phyloP scores from a whole-genome alignment of 1,140 invertebrate species.

The Gryllus bimaculatus region DNA sequence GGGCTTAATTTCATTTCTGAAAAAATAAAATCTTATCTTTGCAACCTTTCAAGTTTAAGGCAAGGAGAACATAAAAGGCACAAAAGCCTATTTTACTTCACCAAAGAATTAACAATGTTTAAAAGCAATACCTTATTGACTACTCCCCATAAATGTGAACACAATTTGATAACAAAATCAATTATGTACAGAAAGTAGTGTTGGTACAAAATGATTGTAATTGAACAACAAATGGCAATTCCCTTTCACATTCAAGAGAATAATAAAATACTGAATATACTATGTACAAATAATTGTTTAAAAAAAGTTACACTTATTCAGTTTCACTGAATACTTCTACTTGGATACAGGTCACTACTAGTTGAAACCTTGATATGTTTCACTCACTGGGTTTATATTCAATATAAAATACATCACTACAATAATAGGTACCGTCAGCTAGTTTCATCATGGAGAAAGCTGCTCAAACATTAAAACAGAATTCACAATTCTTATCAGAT shows the following conservation, averaged over 20 bases:
- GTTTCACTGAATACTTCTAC: not conserved
- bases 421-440: not conserved
- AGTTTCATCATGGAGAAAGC: not conserved
- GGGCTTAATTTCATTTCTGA: too few species aligned
- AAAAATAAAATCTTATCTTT: not conserved
- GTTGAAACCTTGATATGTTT: not conserved
- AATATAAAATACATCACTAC: not conserved
- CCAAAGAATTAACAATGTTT: not conserved
- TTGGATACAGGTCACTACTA: not conserved
- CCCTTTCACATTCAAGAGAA: not conserved
- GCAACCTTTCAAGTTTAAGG: not conserved
- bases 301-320: not conserved
- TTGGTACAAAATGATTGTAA: too few species aligned
- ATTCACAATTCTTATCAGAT: not conserved
- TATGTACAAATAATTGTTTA: constrained; percentile 1
- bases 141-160: not conserved
- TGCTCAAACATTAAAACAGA: not conserved
- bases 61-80: not conserved
- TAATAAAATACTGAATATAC: not conserved
- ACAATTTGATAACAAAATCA: not conserved
- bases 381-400: not conserved
- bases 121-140: not conserved
- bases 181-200: not conserved
- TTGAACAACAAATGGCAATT: too few species aligned
- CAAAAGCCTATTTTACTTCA: not conserved